Base-by-base conservation (phyloP, 2,113 vertebrate species). In the Calyptommatus sinebrachiatus region DNA sequence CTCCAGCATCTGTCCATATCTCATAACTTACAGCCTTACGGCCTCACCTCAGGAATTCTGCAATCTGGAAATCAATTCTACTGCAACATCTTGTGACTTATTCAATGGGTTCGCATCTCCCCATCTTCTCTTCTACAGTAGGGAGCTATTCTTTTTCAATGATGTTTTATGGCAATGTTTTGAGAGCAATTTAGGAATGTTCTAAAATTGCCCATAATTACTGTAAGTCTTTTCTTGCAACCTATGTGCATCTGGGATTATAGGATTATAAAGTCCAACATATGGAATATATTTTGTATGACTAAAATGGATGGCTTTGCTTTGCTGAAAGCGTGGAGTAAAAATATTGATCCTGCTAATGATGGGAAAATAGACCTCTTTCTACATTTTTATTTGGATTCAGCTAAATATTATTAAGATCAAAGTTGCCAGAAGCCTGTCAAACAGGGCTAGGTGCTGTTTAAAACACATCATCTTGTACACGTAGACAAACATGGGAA, bases 191-290 rank as follows among this genome's bases (percentile, higher is more conserved):
- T 57, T 61, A 22, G 24, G 26, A 80, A 85, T 81, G 35, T 69
- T 87, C 53, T 77, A 80, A 86, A 87, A 82, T 81, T 87, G 35
- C 71, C 87, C 79, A 84, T 85, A 82, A 80, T 82, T 78, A 48
- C 80, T 57, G 53, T 80, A 80, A 63, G 48, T 67, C 45, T 83
- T 71, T 50, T 87, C 81, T 45, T 78, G 76, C 53, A 79, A 41
- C 18, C 53, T 24, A 41, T 24, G 73, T 60, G 45, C 35, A 12
- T 11, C 76, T 73, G 26, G 66, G 86, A 83, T 29, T 57, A 68
- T 77, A 62, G 73, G 57, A 76, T 82, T 79, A 48, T 5, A 9
- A 57, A 71, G 29, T 80, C 84, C 65, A 85, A 86, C 88, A 87
- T 53, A 63, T 86, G 86, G 88, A 88, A 80, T 22, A n/a, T 61